Base-by-base conservation (phyloP, 2,888 invertebrate species). In the Charanyca ferruginea region DNA sequence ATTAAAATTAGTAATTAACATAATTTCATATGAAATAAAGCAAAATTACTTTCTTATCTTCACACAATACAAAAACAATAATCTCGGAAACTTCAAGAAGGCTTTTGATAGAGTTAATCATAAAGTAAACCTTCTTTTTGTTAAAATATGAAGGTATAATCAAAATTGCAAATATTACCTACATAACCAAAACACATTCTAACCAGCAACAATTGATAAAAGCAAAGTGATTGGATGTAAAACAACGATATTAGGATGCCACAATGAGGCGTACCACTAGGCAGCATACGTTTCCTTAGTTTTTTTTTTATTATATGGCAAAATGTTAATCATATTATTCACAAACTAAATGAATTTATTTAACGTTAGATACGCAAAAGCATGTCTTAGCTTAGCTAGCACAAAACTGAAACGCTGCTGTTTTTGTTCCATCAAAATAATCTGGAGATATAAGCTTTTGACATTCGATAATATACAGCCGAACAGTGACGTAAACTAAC, bases 401-500 rank as follows among this genome's bases (percentile, higher is more conserved):
- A 28, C 28, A 28, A 28, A 28, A 28, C 6, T 8, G 8, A 28
- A 28, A 23, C 11, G 38, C n/a, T 38, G 1, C 18, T 18, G 7
- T n/a, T 25, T 51, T 25, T 32, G 32, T 47, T 60, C 22, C 44
- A 25, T 59, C 41, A 41, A 69, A n/a, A 78, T 61, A 65, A 70
- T 70, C 42, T 54, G 4, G 45, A 48, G 35, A 51, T 25, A 55
- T 20, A 53, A 79, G 41, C 78, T 69, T 22, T 54, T 25, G 47
- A 38, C 48, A 47, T 48, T 73, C 51, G 25, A 67, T 66, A 73
- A 65, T 48, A 41, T 51, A 66, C 38, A 54, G 22, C 38, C 45
- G 48, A 62, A 61, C 41, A 32, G 60, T 66, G 69, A 73, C 71
- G 62, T 79, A 63, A 70, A 66, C 69, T 62, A 25, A 42, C 51